Evolutionary conservation across 1,140 invertebrate species (phyloP).

Genomic region (Conus ventricosus): DNA sequence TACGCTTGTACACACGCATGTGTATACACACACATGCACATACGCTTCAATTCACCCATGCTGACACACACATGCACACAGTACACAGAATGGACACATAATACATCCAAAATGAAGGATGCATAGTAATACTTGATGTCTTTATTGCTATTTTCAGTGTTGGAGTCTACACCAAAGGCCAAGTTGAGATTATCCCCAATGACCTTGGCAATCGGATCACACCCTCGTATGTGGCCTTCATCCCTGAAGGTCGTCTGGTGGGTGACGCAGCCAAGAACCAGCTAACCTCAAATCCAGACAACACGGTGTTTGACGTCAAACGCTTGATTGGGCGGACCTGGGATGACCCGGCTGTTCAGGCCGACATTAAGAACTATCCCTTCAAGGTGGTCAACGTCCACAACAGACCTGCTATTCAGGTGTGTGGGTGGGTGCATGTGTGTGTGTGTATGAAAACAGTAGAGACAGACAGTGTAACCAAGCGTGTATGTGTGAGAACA

Average conservation of each 20-base stretch:
- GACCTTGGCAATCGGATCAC: slow-evolving; percentile 99
- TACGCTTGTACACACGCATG: no score
- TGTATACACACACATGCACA: no score
- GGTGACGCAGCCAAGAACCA: slow-evolving; percentile 99
- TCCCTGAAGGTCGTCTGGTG: slow-evolving; percentile 94
- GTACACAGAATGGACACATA: no score
- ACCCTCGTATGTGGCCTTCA: slow-evolving; percentile 98
- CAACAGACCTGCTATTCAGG: slow-evolving; percentile 86
- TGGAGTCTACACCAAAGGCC: slow-evolving; percentile 97
- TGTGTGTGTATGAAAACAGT: not conserved
- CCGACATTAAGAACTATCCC: slow-evolving; percentile 97
- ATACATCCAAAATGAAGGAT: no score
- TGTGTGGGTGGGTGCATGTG: slow-evolving; percentile 75
- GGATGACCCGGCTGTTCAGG: slow-evolving; percentile 90
- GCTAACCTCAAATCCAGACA: slow-evolving; percentile 96
- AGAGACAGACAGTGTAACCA: not conserved
- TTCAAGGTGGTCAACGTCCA: slow-evolving; percentile 89
- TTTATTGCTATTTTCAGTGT: slow-evolving; percentile 81
- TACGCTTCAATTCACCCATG: no score
- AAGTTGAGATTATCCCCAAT: slow-evolving; percentile 99
- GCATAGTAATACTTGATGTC: no score
- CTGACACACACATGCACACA: no score
- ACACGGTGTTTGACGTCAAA: slow-evolving; percentile 97
- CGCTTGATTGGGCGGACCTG: slow-evolving; percentile 96
- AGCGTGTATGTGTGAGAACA: not conserved